These are phyloP conservation scores for Chloropsis cyanopogon DNA, from an alignment of 2,113 vertebrate species.

Conservation along the genomic window DNA sequence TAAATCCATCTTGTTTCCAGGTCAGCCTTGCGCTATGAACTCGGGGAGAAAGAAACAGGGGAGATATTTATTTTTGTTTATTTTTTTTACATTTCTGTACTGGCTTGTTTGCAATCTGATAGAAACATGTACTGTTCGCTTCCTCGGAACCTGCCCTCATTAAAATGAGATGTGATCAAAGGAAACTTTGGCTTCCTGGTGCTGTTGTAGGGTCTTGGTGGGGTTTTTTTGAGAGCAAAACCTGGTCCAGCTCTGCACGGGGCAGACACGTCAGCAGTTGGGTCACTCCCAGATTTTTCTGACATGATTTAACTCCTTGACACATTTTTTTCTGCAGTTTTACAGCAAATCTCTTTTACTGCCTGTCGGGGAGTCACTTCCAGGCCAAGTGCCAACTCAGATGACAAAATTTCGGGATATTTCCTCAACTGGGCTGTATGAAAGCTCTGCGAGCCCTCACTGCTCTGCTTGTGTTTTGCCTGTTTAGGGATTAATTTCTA, in stretches of 20 bases:
- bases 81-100: slow-evolving; percentile 52
- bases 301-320: slow-evolving; percentile 23
- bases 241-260: neutral
- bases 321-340: neutral
- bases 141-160: slow-evolving; percentile 51
- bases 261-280: neutral
- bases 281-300: slow-evolving; percentile 32
- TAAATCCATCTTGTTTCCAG: slow-evolving; percentile 24
- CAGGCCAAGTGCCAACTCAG: neutral
- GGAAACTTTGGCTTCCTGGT: neutral
- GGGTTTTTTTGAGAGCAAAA: neutral
- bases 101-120: slow-evolving; percentile 24
- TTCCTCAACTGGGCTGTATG: neutral
- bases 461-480: neutral
- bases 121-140: neutral
- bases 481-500: neutral
- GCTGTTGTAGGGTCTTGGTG: neutral
- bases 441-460: neutral
- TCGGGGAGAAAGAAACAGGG: slow-evolving; percentile 41
- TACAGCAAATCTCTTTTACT: slow-evolving; percentile 11
- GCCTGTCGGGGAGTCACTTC: neutral
- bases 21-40: slow-evolving; percentile 1
- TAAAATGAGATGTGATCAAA: slow-evolving; percentile 57
- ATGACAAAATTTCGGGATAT: neutral
- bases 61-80: slow-evolving; percentile 53